Evolutionary conservation across 2,888 invertebrate species (phyloP), one percentile per base, ranked within the genome.

Genomic region (Ectobius pallidus): DNA sequence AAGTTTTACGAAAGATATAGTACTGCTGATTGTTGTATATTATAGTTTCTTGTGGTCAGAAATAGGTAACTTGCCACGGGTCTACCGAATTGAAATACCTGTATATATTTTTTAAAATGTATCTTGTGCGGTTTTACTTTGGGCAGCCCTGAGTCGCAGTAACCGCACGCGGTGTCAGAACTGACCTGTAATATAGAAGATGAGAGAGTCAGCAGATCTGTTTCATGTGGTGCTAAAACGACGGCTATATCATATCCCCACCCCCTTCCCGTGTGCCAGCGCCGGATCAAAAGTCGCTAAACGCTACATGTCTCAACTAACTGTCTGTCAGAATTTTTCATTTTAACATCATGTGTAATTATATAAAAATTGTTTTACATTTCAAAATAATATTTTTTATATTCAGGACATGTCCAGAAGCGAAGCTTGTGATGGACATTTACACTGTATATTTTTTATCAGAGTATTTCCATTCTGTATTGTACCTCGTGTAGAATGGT

Each of bases 361-460:
- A 52, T 52, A 52, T 52, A 34, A 11, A 52, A 52, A 52, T 52
- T 52, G 52, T 52, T 52, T 52, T 52, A 52, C 14, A 25, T 52
- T 52, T 52, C 52, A 25, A 52, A 52, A 52, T 14, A 18, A 20
- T 18, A 6, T 52, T 49, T 52, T 52, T 46, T 46, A 18, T 52
- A 25, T 22, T 22, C 52, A 25, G 52, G 14, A 25, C 52, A 52
- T 25, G 25, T 2, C 52, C 52, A 25, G 2, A 25, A 14, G 52
- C 22, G 0, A 25, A 52, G 25, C 11, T 25, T 52, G 52, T 52
- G 22, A 52, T 52, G 52, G 52, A 52, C 52, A 25, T 52, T 52
- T 22, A 52, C 52, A 52, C 52, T 7, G 52, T 6, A 25, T 52
- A 9, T 52, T 52, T 52, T 52, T 27, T 27, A 25, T 52, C 52